These are phyloP conservation scores for Papilio demoleus DNA, from an alignment of 2,888 invertebrate species.

Conservation along the genomic window DNA sequence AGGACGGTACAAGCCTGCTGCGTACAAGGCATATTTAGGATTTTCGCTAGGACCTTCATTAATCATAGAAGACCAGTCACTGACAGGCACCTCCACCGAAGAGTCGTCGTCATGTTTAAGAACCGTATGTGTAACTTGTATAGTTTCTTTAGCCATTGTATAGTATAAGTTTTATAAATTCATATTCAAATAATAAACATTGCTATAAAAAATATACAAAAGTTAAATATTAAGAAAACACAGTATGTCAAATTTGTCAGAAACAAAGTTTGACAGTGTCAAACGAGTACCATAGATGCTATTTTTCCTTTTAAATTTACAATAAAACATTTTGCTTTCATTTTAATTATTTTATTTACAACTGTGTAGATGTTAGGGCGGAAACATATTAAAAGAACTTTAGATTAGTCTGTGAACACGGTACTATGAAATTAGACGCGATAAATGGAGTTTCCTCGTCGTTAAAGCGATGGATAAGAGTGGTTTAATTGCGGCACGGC, in stretches of 20 bases:
- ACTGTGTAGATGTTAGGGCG: background rate
- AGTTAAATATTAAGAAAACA: background rate
- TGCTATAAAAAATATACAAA: background rate
- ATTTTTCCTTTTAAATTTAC: background rate
- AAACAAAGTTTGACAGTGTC: background rate
- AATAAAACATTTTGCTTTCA: background rate
- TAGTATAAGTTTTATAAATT: background rate
- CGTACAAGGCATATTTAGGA: slow-evolving; percentile 51
- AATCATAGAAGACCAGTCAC: slow-evolving; percentile 68
- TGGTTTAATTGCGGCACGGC: slow-evolving; percentile 48
- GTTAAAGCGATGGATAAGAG: slow-evolving; percentile 19
- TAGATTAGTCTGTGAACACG: slow-evolving; percentile 4
- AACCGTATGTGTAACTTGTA: slow-evolving; percentile 42
- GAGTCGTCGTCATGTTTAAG: slow-evolving; percentile 50
- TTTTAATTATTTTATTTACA: background rate
- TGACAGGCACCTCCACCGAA: slow-evolving; percentile 64
- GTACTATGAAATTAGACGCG: slow-evolving; percentile 5
- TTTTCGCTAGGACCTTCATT: slow-evolving; percentile 52
- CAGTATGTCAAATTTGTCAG: slow-evolving; percentile 12
- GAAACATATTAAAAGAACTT: background rate
- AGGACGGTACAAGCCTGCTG: slow-evolving; percentile 58
- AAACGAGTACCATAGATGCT: background rate
- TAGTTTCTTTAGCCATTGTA: slow-evolving; percentile 4
- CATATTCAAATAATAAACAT: background rate
- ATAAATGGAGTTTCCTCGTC: slow-evolving; percentile 26